Evolutionary conservation across 1,140 invertebrate genomes (phyloP), one percentile per base, ranked within the genome.

Genomic region (Drosophila nigrodunni): DNA sequence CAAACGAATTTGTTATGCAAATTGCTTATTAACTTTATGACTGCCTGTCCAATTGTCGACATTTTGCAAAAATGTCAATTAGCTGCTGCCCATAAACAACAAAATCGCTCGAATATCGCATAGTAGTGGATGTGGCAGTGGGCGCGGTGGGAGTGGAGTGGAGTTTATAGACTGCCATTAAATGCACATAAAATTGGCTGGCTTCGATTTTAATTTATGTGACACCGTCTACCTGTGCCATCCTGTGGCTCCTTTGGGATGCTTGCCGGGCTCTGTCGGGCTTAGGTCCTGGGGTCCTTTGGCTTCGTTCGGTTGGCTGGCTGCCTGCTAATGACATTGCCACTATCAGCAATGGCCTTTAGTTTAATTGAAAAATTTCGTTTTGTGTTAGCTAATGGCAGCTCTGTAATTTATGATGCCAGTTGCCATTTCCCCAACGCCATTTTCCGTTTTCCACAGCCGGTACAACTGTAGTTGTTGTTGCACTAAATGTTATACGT

Each of bases 21-120:
- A 90, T 90, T 90, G 77, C 82, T 82, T 88, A 90, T 90, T 90
- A 90, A 81, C 88, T 90, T 91, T 90, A 88, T 83, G 82, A 70
- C 87, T 73, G 50, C 49, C 55, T 30, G 62, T 71, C 65, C 74
- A 64, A 52, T 61, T 77, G 79, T 77, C 76, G 59, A 83, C 83
- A 88, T 81, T 85, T 75, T 72, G 64, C 50, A 41, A 82, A 30
- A 87, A 82, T 87, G 83, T 83, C 83, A 87, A 86, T 86, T 86
- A 86, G 82, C 15, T 62, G 70, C 30, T 11, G 58, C 7, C 43
- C 59, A 64, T 62, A 65, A 18, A 61, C 70, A 41, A 43, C 49
- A 58, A 52, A 49, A 70, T 55, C 64, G 7, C 54, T 73, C 21
- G 49, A 54, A 64, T 60, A 70, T 57, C 47, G 34, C 47, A 69